Base-by-base conservation (phyloP, 2,888 invertebrate genomes). In the Noctua pronuba region DNA sequence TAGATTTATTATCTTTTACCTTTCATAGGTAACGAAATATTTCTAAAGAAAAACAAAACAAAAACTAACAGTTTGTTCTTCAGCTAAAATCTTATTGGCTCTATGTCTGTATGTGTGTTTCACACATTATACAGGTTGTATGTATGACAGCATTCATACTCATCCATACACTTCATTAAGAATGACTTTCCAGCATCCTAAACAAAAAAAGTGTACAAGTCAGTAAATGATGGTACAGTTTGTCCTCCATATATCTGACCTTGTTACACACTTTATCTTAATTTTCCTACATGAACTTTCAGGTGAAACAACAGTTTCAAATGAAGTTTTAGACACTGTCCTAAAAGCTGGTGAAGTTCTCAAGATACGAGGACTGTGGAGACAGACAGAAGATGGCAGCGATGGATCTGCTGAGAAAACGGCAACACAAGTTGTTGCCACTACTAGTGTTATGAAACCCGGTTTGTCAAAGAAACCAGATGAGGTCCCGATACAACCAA, bases 291-390 rank as follows among this genome's bases (percentile, higher is more conserved):
- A 35, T 69, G 0, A 21, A 66, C 21, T 87, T 87, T 18, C 94
- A 95, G 98, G 98, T 38, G 98, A 98, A 95, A 98, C 98, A 46
- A 98, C 98, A 65, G 98, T 98, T 46, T 98, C 98, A 75, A 98
- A 98, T 94, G 98, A 98, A 91, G 98, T 98, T 68, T 94, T 98
- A 79, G 98, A 98, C 87, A 98, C 97, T 83, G 98, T 98, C 2
- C 93, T 98, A 46, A 97, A 98, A 91, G 98, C 98, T 0, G 98
- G 98, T 0, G 98, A 98, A 92, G 97, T 98, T 24, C 94, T 98
- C 7, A 98, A 98, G 93, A 98, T 98, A 71, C 97, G 98, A 69
- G 98, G 98, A 0, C 95, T 98, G 1, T 98, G 98, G 97, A 97
- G 98, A 89, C 98, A 97, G 85, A 97, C 97, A 73, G 97, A 97